A percentile compares a stretch with the other conserved stretches of the same genome.
phyloP scores from a whole-genome alignment of 2,888 invertebrate genomes.

The Dasypolia templi region DNA sequence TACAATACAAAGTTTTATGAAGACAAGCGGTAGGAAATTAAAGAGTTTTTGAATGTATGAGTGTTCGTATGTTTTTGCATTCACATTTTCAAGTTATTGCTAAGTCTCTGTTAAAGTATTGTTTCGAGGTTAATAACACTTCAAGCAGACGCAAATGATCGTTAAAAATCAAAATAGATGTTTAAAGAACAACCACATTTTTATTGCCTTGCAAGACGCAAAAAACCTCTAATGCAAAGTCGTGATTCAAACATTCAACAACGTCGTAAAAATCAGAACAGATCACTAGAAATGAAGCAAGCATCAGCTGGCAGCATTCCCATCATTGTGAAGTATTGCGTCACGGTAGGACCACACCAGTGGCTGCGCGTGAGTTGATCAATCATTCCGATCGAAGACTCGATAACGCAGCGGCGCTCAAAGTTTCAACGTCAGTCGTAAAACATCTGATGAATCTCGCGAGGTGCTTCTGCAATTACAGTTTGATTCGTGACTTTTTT shows the following conservation, averaged over 20 bases:
- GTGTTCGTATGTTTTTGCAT: neutral
- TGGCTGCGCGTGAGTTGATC: conserved; percentile 72
- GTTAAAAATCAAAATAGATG: conserved; percentile 3
- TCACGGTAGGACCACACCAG: conserved; percentile 71
- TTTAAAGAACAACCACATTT: neutral
- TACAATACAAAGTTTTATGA: conserved; percentile 32
- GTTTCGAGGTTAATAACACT: neutral
- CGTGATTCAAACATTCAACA: conserved; percentile 33
- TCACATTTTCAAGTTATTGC: neutral
- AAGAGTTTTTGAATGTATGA: conserved; percentile 10
- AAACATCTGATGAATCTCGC: conserved; percentile 30
- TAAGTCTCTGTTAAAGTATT: neutral
- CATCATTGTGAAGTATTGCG: conserved; percentile 65
- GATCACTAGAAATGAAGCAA: conserved; percentile 54
- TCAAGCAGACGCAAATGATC: neutral
- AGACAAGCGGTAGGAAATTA: neutral
- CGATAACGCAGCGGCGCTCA: conserved; percentile 62
- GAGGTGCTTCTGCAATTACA: conserved; percentile 28
- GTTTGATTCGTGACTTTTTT: conserved; percentile 13
- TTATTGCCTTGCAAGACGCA: neutral
- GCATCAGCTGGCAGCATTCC: conserved; percentile 55
- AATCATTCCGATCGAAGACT: conserved; percentile 72
- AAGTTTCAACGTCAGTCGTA: conserved; percentile 53
- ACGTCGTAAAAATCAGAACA: conserved; percentile 45
- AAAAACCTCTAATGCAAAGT: conserved; percentile 17